Base-by-base conservation (phyloP, 2,113 vertebrate species). In the Trachemys scripta region DNA sequence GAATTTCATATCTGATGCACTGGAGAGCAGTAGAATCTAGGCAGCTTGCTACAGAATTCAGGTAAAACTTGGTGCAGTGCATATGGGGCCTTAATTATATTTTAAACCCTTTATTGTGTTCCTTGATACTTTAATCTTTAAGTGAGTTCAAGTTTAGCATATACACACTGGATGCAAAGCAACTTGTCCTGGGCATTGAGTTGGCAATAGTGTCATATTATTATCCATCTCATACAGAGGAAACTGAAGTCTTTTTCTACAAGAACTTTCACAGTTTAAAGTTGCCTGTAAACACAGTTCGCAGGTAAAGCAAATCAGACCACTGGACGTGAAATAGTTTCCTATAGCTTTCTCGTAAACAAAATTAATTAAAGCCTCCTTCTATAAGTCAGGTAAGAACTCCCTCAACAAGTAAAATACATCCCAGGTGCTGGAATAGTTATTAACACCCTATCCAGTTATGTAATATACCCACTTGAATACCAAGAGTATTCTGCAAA, bases 181-280 rank as follows among this genome's bases (percentile, higher is more conserved):
- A 29, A 25, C 2, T 90, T 90, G 88, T 56, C 45, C 38, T 1
- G 3, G n/a, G n/a, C 6, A 20, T 4, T 79, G 6, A 10, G 13
- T 72, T 27, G 81, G 25, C 3, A 25, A 4, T 29, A 35, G 16
- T 19, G 42, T 14, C 3, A 65, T 0, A 24, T 75, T 0, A 0
- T 72, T 79, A 90, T 8, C 88, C 87, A 5, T 57, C 22, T n/a
- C 0, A 0, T 31, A 7, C 3, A n/a, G 4, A 1, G 5, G 3
- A 4, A 24, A 79, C 24, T n/a, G 29, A 82, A 35, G 53, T 11
- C 1, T 0, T 85, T 84, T 62, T 78, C 35, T 19, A 9, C 17
- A 16, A 90, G 90, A 82, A 87, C 5, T 45, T 45, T 25, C 72
- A 76, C 24, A 13, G 38, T 62, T 62, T 62, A 14, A 90, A 88